These are phyloP conservation scores for Avahi laniger DNA, from an alignment of 2,797 vertebrate genomes.

Conservation along the genomic window DNA sequence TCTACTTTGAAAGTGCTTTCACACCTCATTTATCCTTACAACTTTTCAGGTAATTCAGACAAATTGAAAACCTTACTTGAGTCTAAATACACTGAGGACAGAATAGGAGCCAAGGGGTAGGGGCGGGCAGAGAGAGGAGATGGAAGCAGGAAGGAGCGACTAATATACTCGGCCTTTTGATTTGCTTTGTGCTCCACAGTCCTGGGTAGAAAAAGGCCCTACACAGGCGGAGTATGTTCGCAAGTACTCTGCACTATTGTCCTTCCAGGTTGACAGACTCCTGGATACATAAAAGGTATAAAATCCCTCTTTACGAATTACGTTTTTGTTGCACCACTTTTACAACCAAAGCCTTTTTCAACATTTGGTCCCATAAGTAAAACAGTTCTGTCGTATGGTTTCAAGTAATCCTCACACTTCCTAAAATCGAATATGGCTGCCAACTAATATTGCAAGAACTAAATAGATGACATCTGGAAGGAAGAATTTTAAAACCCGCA, in stretches of 20 bases:
- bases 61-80: conserved; percentile 68
- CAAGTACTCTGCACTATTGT: background rate
- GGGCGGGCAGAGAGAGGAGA: background rate
- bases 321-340: background rate
- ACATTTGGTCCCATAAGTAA: conserved; percentile 62
- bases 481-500: conserved; percentile 47
- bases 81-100: conserved; percentile 9
- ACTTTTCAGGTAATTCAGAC: conserved; percentile 72
- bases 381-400: conserved; percentile 74
- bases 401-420: conserved; percentile 63
- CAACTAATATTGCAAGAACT: conserved; percentile 68
- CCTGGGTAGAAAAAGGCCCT: background rate
- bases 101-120: background rate
- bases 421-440: conserved; percentile 63
- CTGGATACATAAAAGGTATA: conserved; percentile 39
- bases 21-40: conserved; percentile 74
- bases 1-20: conserved; percentile 64
- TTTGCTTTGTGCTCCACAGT: background rate
- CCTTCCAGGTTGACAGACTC: conserved; percentile 4
- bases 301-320: conserved; percentile 51
- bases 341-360: conserved; percentile 53
- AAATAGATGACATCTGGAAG: conserved; percentile 77
- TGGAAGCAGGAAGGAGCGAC: background rate
- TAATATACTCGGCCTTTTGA: background rate
- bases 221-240: background rate